Base-by-base conservation (phyloP, 2,888 invertebrate species). In the Epirrhoe tristata region DNA sequence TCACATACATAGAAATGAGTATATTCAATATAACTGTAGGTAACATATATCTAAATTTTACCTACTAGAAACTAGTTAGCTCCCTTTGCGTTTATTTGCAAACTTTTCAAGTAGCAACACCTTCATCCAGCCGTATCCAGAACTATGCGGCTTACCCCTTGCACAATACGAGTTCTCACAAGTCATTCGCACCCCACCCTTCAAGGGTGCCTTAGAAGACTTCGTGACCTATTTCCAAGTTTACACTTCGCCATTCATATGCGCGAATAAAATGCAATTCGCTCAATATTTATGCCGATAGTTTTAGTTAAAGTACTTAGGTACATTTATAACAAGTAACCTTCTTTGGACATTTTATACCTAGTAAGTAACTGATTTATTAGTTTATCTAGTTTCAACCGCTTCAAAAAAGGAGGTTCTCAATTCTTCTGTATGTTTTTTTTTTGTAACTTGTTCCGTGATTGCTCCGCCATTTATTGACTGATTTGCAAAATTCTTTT, bases 141-240 rank as follows among this genome's bases (percentile, higher is more conserved):
- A 74, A 74, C 72, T 74, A 71, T 69, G 69, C 65, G 64, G 65
- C 59, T 67, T 68, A 63, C 69, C 67, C 67, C 66, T 65, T 64
- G 58, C 59, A 68, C 68, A 69, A 73, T 72, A 66, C 62, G 71
- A 74, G 71, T 75, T 75, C 72, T 74, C 72, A 60, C 66, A 73
- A 74, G 70, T 71, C 70, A 72, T 71, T 74, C 73, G 74, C 74
- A 71, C 76, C 76, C 72, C 72, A 62, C 74, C 71, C 78, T 78
- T 73, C 73, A 75, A 75, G 73, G 68, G 71, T 70, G 75, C 73
- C 76, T 74, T 66, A 79, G 82, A 79, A 75, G 79, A 77, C 79
- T 80, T 80, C 82, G 80, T 85, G 88, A 87, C 88, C 87, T 67
- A 87, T 74, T 84, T 87, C 70, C 76, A 70, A 81, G 77, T 83